These are phyloP conservation scores for Lingula anatina DNA, from an alignment of 2,888 invertebrate genomes.

Conservation along the genomic window DNA sequence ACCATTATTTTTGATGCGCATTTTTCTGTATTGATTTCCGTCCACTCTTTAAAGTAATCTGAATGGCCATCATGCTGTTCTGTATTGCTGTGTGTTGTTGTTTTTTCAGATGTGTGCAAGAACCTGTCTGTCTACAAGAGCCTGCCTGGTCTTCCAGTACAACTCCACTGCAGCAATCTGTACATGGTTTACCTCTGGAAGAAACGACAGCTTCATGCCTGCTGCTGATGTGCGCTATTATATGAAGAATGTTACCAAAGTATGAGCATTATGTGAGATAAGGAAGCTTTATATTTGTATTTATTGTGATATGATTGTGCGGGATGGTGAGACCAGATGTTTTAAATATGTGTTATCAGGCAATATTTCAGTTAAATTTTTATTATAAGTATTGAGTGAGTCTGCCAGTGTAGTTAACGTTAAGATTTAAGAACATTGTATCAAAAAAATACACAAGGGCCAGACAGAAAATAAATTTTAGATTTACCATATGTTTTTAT, in stretches of 20 bases:
- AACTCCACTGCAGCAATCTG: conserved; percentile 14
- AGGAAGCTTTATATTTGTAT: too few species aligned
- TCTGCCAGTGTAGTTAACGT: too few species aligned
- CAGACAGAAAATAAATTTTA: too few species aligned
- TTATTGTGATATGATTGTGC: too few species aligned
- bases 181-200: conserved; percentile 20
- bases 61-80: not conserved
- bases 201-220: conserved; percentile 10
- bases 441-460: too few species aligned
- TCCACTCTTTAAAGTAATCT: not conserved
- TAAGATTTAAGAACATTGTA: too few species aligned
- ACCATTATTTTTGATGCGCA: conserved; percentile 1
- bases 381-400: too few species aligned
- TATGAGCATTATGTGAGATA: too few species aligned
- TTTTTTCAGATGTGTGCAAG: conserved; percentile 31
- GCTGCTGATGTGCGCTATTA: conserved; percentile 21
- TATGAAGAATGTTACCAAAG: conserved; percentile 25
- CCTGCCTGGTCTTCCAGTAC: conserved; percentile 30
- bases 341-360: too few species aligned
- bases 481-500: too few species aligned
- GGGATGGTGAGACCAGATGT: too few species aligned
- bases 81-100: not conserved
- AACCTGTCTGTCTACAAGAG: conserved; percentile 25
- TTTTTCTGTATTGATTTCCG: not conserved
- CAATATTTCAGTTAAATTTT: too few species aligned